phyloP scores from a whole-genome alignment of 2,797 vertebrate genomes.

The Neosilurus hyrtlii region DNA sequence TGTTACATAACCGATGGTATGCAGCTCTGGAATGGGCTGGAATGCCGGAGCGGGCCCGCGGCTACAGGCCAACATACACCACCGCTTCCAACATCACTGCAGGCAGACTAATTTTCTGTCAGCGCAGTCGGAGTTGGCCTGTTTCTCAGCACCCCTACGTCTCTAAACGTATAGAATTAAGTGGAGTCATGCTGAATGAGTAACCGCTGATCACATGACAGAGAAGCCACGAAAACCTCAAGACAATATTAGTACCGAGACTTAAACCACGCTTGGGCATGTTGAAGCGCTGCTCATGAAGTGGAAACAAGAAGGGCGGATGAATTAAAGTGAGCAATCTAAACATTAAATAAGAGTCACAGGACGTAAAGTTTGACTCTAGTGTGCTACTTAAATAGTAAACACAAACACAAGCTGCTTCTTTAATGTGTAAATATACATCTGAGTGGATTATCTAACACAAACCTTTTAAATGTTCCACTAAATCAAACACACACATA shows the following conservation, averaged over 20 bases:
- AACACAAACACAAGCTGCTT: background rate
- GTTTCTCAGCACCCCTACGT: background rate
- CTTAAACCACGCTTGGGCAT: background rate
- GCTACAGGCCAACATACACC: constrained; percentile 20
- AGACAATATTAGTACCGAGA: background rate
- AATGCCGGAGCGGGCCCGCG: background rate
- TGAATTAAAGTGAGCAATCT: no score
- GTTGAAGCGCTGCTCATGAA: background rate
- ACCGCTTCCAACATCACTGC: constrained; percentile 20
- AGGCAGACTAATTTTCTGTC: constrained; percentile 13
- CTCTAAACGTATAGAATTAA: constrained; percentile 7
- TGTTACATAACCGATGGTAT: constrained; percentile 36
- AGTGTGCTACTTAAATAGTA: background rate
- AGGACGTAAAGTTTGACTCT: background rate
- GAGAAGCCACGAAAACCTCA: background rate
- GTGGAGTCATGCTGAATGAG: background rate
- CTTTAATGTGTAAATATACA: background rate
- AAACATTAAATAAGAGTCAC: background rate
- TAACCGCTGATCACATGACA: constrained; percentile 20
- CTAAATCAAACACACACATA: background rate
- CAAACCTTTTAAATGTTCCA: background rate
- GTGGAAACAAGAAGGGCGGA: background rate
- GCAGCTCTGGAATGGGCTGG: constrained; percentile 27
- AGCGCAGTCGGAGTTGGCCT: constrained; percentile 4
- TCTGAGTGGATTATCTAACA: background rate